Evolutionary conservation across 2,888 invertebrate species (phyloP), one percentile per base, ranked within the genome.

Genomic region (Priapulus caudatus): DNA sequence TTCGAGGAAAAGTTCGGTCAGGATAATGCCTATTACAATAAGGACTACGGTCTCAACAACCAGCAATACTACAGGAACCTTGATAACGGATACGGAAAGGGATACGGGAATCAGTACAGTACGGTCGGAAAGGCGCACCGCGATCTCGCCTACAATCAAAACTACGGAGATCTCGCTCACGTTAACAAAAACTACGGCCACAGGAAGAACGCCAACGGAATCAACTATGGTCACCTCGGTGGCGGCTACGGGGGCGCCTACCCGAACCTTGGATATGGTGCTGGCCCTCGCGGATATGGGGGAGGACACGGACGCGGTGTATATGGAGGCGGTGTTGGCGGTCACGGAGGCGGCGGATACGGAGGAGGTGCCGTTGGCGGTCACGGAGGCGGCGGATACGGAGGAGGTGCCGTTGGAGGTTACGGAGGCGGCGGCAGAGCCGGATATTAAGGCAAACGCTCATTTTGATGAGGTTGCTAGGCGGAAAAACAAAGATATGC

Each of bases 21-120:
- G 33, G n/a, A 33, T n/a, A 33, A 33, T n/a, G 33, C 33, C 33
- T 33, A 33, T n/a, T 33, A 33, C 33, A 33, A 33, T n/a, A 10
- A n/a, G 10, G 33, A 33, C 33, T 10, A 33, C 33, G 33, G 10
- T n/a, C 33, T 33, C 10, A 33, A 33, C 33, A n/a, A 10, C 33
- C n/a, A 33, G 10, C 10, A 33, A 10, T 10, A 10, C 33, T 10
- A 33, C 33, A 33, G n/a, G 10, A 10, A 33, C 33, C 33, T 33
- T n/a, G n/a, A 33, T n/a, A 33, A 33, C 33, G 33, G 33, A 10
- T 33, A 33, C 33, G 33, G 33, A 33, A n/a, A 10, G 10, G 33
- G 33, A 10, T 33, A 33, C 33, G 33, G 33, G 10, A 10, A 33
- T n/a, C 10, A 33, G 33, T 33, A 33, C 33, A 33, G n/a, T n/a